Percentiles rank a stretch among this genome's conserved stretches.
Evolutionary conservation across 2,113 vertebrate species (phyloP).

Genomic region (Parus major): DNA sequence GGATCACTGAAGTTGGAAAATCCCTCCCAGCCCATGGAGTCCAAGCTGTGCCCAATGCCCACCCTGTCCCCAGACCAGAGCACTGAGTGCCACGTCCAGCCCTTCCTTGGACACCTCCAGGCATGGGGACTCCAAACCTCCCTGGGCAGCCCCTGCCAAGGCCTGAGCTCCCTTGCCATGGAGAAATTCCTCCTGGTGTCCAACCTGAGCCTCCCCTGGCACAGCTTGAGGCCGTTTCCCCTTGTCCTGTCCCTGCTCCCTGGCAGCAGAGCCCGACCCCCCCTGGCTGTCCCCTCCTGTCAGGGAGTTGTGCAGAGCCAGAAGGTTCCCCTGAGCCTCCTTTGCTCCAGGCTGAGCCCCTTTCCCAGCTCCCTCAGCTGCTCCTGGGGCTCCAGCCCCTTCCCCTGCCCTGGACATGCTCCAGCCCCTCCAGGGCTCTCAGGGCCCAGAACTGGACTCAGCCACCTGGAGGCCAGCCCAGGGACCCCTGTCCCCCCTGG

Average conservation of each 20-base stretch:
- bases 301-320: not conserved
- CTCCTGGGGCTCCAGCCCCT: not conserved
- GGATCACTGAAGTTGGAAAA: not conserved
- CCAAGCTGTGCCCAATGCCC: fast-evolving
- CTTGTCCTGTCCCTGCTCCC: not conserved
- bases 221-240: not conserved
- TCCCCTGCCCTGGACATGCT: not conserved
- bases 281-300: not conserved
- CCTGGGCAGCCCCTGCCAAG: not conserved
- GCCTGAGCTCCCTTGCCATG: not conserved
- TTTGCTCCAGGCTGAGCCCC: not conserved
- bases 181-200: not conserved
- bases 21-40: fast-evolving
- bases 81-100: not conserved
- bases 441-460: not conserved
- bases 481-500: not conserved
- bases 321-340: not conserved
- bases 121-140: not conserved
- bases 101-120: not conserved
- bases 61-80: not conserved
- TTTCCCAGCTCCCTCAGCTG: not conserved
- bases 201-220: not conserved
- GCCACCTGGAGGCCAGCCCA: not conserved
- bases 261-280: not conserved
- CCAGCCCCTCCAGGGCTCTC: not conserved